Conservation (phyloP, 1,140 invertebrate species). For the Drosophila tristis region DNA sequence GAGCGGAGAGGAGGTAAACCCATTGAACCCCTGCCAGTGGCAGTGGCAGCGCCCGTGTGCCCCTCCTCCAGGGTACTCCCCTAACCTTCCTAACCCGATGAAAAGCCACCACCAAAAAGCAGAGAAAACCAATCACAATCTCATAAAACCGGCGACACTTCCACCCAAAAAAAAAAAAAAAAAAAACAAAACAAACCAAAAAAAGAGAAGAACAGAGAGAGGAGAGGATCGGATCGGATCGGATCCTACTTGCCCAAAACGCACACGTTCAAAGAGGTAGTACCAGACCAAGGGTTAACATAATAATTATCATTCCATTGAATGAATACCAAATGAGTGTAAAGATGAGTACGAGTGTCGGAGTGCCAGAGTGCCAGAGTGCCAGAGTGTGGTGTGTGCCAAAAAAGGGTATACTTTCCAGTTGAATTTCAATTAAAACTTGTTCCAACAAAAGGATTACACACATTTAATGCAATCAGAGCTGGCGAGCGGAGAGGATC, state of each 20-base stretch:
- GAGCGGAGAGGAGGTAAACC: conserved; percentile 47
- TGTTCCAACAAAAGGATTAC: conserved; percentile 70
- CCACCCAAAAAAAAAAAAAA: conserved; percentile 30
- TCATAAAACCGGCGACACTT: conserved; percentile 62
- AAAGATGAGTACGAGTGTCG: conserved; percentile 13
- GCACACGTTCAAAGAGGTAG: conserved; percentile 62
- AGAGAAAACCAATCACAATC: conserved; percentile 72
- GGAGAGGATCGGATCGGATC: conserved; percentile 11
- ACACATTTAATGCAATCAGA: conserved; percentile 77
- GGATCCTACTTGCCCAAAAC: conserved; percentile 73
- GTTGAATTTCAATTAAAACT: conserved; percentile 81
- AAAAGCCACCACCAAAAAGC: conserved; percentile 67
- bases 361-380: conserved; percentile 2
- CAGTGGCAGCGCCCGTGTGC: not conserved
- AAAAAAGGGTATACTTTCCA: conserved; percentile 59
- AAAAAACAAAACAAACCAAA: conserved; percentile 9
- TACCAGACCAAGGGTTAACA: conserved; percentile 60
- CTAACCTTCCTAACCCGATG: conserved; percentile 28
- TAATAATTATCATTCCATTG: conserved; percentile 68
- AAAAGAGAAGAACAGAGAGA: conserved; percentile 6
- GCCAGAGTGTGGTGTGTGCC: conserved; percentile 69
- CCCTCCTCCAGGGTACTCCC: conserved; percentile 9
- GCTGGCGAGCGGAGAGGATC: conserved; percentile 10
- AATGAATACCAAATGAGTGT: conserved; percentile 57
- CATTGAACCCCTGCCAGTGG: conserved; percentile 16